phyloP scores from a whole-genome alignment of 2,797 vertebrate genomes.

The Ctenopoma kingsleyae region DNA sequence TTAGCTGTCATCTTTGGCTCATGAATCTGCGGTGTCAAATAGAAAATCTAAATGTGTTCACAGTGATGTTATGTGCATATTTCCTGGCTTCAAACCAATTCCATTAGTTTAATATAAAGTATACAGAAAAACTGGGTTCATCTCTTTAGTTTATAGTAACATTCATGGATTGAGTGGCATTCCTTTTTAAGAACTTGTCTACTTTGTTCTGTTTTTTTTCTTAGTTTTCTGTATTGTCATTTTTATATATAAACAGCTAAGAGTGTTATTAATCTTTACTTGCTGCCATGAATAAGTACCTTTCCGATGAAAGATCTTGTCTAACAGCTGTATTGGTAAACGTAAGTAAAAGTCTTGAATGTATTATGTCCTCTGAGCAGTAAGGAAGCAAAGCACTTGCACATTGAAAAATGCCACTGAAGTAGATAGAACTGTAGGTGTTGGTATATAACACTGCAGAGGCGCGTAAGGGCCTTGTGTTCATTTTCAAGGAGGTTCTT shows the following conservation, averaged over 20 bases:
- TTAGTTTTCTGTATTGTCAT: constrained; percentile 25
- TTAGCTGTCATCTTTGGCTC: constrained; percentile 49
- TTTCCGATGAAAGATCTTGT: constrained; percentile 78
- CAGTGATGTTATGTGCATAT: constrained; percentile 1
- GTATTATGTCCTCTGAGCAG: constrained; percentile 84
- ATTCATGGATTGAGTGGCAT: constrained; percentile 56
- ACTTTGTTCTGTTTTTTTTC: neutral
- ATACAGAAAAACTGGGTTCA: constrained; percentile 23
- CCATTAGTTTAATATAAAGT: constrained; percentile 5
- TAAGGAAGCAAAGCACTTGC: constrained; percentile 90
- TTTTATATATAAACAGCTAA: constrained; percentile 34
- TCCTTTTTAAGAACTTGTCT: constrained; percentile 61
- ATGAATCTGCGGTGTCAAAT: constrained; percentile 42
- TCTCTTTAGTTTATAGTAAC: constrained; percentile 13
- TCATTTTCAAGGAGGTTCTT: constrained; percentile 40
- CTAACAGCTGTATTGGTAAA: constrained; percentile 80
- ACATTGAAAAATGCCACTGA: constrained; percentile 71
- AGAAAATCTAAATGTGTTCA: constrained; percentile 10
- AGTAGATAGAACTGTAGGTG: constrained; percentile 79
- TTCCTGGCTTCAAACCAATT: constrained; percentile 28
- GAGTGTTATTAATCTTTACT: constrained; percentile 78
- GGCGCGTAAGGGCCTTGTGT: constrained; percentile 71
- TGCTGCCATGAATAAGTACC: constrained; percentile 77
- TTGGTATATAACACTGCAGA: constrained; percentile 53
- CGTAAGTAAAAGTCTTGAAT: constrained; percentile 86